Percentiles rank a stretch among this genome's conserved stretches.
Conservation (phyloP, 2,888 invertebrate species). For the Boloria euphrosyne region DNA sequence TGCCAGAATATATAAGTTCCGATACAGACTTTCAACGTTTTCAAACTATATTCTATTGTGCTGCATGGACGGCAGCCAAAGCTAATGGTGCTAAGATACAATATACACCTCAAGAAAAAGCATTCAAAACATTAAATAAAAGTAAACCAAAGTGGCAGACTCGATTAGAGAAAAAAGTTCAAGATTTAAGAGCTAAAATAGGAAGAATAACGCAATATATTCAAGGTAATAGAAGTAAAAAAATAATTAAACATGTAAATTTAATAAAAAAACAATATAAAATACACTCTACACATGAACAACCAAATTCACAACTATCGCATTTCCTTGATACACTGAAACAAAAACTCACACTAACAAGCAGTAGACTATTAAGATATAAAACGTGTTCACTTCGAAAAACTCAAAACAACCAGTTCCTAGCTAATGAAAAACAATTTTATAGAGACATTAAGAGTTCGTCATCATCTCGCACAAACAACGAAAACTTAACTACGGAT, state of each 20-base stretch:
- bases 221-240: conserved; percentile 24
- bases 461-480: neutral
- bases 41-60: conserved; percentile 19
- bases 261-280: conserved; percentile 22
- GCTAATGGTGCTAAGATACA: conserved; percentile 11
- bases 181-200: conserved; percentile 29
- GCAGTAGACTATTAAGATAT: conserved; percentile 30
- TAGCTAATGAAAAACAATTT: conserved; percentile 34
- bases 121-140: neutral
- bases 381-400: conserved; percentile 31
- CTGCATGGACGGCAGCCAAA: conserved; percentile 20
- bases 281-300: conserved; percentile 27
- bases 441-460: conserved; percentile 18
- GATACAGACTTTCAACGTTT: conserved; percentile 1
- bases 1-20: neutral
- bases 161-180: conserved; percentile 31
- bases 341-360: conserved; percentile 25
- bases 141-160: conserved; percentile 32
- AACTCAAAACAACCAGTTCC: conserved; percentile 34
- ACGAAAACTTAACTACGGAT: neutral
- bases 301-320: conserved; percentile 13
- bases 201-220: conserved; percentile 30
- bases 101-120: neutral
- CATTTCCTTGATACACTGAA: conserved; percentile 32
- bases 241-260: conserved; percentile 14